Base-by-base conservation (phyloP, 1,140 invertebrate genomes). In the Trachelipus rathkii region DNA sequence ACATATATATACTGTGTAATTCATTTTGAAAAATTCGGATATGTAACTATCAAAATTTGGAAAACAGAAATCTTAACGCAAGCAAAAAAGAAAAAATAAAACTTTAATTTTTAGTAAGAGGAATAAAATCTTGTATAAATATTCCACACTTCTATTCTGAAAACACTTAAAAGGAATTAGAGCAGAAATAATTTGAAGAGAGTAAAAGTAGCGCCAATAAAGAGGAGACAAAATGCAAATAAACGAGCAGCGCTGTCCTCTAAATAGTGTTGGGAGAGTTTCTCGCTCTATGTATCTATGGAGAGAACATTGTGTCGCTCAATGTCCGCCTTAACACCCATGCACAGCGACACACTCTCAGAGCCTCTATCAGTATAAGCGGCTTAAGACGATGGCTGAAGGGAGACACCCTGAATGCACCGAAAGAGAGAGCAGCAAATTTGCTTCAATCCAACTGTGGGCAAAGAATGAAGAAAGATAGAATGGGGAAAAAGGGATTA, bases 161-260 rank as follows among this genome's bases (percentile, higher is more conserved):
- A 15, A 50, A 50, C 46, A 50, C 46, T 50, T 50, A 50, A 50
- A n/a, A 50, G 46, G 46, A 50, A 50, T 50, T 50, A 50, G 46
- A 50, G 46, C 46, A 50, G 46, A 50, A 50, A 50, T 50, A 50
- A 50, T 50, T 50, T 50, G 46, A 15, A 50, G 46, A 15, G 15
- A 50, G 46, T 50, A 50, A 50, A 50, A 50, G 46, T 50, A 50
- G 46, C 46, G 46, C 15, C 46, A 50, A 50, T 50, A 50, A 50
- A 50, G 46, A 50, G n/a, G 46, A 50, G 46, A 50, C 46, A 50
- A 50, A 50, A 50, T 50, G 46, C 46, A 50, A 50, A 50, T 50
- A 50, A 50, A 50, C 46, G 46, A 15, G 46, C 46, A 10, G 15
- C 15, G 15, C 46, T 50, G 46, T 50, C 46, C 9, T 15, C 46